These are phyloP conservation scores for Artemia franciscana DNA, from an alignment of 1,140 invertebrate genomes.

Conservation along the genomic window DNA sequence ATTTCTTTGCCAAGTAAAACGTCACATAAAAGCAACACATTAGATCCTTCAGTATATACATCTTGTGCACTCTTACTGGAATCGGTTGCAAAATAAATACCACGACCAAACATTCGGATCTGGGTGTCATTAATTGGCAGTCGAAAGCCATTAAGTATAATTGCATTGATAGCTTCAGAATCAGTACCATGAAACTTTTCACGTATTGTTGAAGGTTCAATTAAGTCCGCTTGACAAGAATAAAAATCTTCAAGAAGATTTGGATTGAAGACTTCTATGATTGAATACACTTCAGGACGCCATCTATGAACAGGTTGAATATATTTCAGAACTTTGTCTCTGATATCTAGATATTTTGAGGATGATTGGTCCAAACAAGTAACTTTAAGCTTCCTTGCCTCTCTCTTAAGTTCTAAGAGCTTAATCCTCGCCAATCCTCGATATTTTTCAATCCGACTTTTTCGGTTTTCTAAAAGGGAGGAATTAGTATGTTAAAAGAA, in stretches of 20 bases:
- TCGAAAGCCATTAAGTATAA: conserved; percentile 4
- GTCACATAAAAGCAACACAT: conserved; percentile 7
- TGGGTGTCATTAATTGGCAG: conserved; percentile 1
- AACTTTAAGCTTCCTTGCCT: no score
- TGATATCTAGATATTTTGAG: no score
- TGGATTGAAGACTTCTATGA: conserved; percentile 1
- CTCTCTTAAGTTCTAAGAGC: no score
- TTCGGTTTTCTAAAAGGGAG: no score
- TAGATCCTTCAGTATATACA: conserved; percentile 6
- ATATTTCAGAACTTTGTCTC: conserved; percentile 6
- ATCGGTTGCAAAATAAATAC: conserved; percentile 7
- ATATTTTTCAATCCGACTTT: no score
- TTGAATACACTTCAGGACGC: neutral
- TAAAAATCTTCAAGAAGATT: neutral
- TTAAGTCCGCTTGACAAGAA: neutral
- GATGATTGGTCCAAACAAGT: no score
- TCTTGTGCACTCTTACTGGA: conserved; percentile 8
- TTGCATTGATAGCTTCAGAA: conserved; percentile 4
- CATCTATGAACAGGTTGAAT: conserved; percentile 6
- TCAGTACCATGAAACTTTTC: conserved; percentile 6
- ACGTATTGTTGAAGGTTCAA: conserved; percentile 1
- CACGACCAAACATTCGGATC: conserved; percentile 3
- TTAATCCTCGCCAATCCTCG: no score
- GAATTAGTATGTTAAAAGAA: no score
- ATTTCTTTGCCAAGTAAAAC: conserved; percentile 1